Conservation (phyloP, 2,888 invertebrate genomes). For the Tigriopus californicus region DNA sequence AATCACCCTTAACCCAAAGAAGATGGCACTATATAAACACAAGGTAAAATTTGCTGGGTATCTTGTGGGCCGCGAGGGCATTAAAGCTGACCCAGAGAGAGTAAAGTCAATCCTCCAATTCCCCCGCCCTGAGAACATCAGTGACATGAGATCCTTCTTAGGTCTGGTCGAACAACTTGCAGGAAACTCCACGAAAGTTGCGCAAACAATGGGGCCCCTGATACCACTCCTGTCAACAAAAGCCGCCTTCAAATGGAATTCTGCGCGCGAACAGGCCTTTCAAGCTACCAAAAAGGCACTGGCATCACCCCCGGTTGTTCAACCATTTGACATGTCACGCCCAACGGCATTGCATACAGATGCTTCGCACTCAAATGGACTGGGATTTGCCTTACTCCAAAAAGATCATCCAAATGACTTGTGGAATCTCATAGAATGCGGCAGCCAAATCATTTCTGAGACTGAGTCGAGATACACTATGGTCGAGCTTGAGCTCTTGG, state of each 20-base stretch:
- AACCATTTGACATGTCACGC: background rate
- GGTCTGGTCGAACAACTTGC: background rate
- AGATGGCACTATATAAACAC: too few relatives aligned
- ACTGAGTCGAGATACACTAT: constrained; percentile 16
- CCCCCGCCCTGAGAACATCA: background rate
- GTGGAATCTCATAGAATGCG: too few relatives aligned
- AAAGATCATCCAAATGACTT: too few relatives aligned
- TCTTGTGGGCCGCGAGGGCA: background rate
- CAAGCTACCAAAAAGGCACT: background rate
- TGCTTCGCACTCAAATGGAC: background rate
- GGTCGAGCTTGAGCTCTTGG: constrained; percentile 17
- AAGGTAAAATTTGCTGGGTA: background rate
- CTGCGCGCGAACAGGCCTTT: background rate
- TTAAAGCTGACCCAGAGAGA: background rate
- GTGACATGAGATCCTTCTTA: background rate
- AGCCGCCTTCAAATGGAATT: background rate
- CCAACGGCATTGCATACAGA: background rate
- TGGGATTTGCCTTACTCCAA: too few relatives aligned
- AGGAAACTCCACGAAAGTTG: background rate
- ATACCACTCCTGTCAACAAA: background rate
- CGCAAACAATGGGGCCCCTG: background rate
- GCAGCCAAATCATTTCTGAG: constrained; percentile 16
- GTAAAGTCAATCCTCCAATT: background rate
- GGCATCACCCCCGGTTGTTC: background rate
- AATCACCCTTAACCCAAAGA: too few relatives aligned